Evolutionary conservation across 2,888 invertebrate genomes (phyloP), one percentile per base, ranked within the genome.

Genomic region (Malacosoma neustria): DNA sequence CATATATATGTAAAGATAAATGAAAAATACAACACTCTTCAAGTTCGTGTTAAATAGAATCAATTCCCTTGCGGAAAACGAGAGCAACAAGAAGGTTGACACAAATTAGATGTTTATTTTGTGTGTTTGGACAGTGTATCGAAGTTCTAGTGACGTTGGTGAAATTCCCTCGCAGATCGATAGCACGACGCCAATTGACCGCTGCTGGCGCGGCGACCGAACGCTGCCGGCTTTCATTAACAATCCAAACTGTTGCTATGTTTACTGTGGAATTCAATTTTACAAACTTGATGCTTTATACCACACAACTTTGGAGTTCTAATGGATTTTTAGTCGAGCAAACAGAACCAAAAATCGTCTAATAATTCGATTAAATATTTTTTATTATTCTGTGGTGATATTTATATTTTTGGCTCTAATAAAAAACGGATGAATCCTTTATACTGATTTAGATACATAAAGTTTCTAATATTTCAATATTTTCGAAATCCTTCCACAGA

Each of bases 181-280:
- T 84, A 81, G 54, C 42, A 47, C 57, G 76, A 67, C 79, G 76
- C 74, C 74, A 65, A 72, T 61, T 64, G 62, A 69, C 61, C 67
- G 67, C 57, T 54, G 67, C 57, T 54, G 60, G 51, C 62, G 58
- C 60, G 63, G 54, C 65, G 59, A 46, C 55, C 53, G 45, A 40
- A 45, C 49, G 37, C 51, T 50, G 46, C 52, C 49, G 52, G 54
- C 59, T 54, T 62, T 68, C 57, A 59, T 51, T 60, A 62, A 47
- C 46, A 55, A 51, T 46, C 42, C 45, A 57, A 61, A 56, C 64
- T 68, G 63, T 65, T 61, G 59, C 54, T 62, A 49, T 57, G 54
- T 61, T 54, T 56, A 51, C 43, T 37, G 37, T 36, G 14, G 33
- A 11, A 11, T n/a, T n/a, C 30, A 11, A 30, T 30, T 22, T 22